Base-by-base conservation (phyloP, 2,797 vertebrate genomes). In the Fundulus diaphanus region DNA sequence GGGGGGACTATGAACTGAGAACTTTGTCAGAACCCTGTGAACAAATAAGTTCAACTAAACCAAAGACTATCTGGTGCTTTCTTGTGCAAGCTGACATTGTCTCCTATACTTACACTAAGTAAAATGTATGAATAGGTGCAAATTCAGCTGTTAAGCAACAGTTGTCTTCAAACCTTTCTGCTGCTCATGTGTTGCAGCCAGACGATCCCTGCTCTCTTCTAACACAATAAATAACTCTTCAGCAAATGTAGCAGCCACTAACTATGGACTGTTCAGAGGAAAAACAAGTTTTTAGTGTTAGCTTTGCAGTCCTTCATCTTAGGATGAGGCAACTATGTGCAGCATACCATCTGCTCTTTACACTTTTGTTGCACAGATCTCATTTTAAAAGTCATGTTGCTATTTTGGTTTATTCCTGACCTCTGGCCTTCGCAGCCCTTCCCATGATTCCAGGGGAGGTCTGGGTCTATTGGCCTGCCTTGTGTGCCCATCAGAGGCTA, bases 331-430 rank as follows among this genome's bases (percentile, higher is more conserved):
- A 11, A 37, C 65, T 76, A 63, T 80, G 71, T 83, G 66, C 67
- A 82, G 75, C 74, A 68, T 81, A 81, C 78, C n/a, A n/a, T 90
- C 79, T 93, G 94, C 93, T 94, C 92, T 94, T 93, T 93, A 93
- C 77, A 93, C 90, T 90, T 93, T 93, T 93, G 90, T 89, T 87
- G 73, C 88, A 87, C 77, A 77, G 85, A 90, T 80, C 90, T 92
- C 90, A 77, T 73, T 94, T 93, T 95, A 96, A 96, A 96, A 96
- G 95, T 96, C 96, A 96, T 90, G 95, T 95, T 96, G 92, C 96
- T 96, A 96, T 96, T 96, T 95, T 93, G 76, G 94, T 90, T 78
- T 77, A 77, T 89, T 33, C 71, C 81, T 90, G 93, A 96, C 94
- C 95, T 92, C 82, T 95, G 95, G 79, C 95, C 95, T 96, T 95